Evolutionary conservation across 2,113 vertebrate species (phyloP), one percentile per base, ranked within the genome.

Genomic region (Pampusana beccarii): DNA sequence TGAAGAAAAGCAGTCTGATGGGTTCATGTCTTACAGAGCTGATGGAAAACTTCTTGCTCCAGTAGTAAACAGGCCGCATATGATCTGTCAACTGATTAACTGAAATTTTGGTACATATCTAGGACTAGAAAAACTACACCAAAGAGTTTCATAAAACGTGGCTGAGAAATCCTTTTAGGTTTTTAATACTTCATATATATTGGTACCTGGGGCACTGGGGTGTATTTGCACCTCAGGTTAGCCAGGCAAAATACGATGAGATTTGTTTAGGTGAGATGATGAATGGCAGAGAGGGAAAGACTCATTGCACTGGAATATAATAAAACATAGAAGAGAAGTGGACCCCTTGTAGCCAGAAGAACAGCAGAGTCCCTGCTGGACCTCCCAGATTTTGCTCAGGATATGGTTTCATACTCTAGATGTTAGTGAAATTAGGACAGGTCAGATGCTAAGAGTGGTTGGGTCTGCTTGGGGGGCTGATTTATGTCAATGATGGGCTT

Each of bases 121-220:
- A 28, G 18, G 36, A 24, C 16, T 44, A 28, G 62, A 53, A 77
- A 48, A 80, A 50, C 11, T 26, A 3, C 31, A 7, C 24, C 14
- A 33, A 42, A 29, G 13, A 26, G 9, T 69, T 92, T 86, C 40
- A 25, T 28, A 56, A 70, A 61, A 44, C 2, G 2, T 29, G 21
- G 8, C 40, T 28, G 48, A 58, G n/a, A 78, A 75, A 29, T 56
- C 33, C 31, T 69, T 42, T 40, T 33, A 34, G 48, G 54, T 21
- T 54, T 54, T 25, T 73, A 50, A 6, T 64, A 26, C 9, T 54
- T 65, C n/a, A 11, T 13, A 10, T 36, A 3, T 77, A 28, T 56
- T 69, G 40, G 38, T 53, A n/a, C 20, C 20, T 40, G 21, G 11
- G n/a, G 13, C 0, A 0, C 0, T 80, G 77, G n/a, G 40, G 9